A percentile compares a stretch with the other conserved stretches of the same genome.
These are phyloP conservation scores for Pandion haliaetus DNA, from an alignment of 2,113 vertebrate genomes.

Conservation along the genomic window DNA sequence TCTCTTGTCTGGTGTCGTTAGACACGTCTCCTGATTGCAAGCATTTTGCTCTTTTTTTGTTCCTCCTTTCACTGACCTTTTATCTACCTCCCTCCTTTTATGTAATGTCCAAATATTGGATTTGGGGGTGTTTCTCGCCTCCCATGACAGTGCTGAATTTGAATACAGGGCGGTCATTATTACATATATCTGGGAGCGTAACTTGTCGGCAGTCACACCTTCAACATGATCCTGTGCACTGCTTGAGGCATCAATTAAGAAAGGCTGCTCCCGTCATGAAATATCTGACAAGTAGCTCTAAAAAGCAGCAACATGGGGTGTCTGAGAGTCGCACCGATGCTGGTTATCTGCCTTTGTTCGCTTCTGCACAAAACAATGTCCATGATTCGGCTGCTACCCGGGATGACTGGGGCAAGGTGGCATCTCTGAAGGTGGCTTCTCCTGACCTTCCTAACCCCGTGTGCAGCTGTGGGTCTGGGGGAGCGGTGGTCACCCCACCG, in stretches of 20 bases:
- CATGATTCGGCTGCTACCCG: fast-evolving
- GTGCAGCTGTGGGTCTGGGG: not conserved
- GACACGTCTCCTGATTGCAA: not conserved
- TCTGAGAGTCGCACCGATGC: not conserved
- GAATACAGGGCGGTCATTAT: not conserved
- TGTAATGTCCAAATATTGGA: not conserved
- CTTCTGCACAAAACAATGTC: not conserved
- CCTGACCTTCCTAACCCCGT: not conserved
- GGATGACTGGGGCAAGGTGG: no score
- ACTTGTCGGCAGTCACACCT: fast-evolving
- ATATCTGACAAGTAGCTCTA: not conserved
- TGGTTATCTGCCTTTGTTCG: not conserved
- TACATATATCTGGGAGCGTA: not conserved
- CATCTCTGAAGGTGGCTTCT: not conserved
- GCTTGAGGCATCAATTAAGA: not conserved
- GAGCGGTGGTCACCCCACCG: not conserved
- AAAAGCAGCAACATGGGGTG: not conserved
- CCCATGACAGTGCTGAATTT: not conserved
- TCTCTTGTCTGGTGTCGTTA: fast-evolving
- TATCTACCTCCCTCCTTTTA: not conserved
- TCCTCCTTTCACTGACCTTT: not conserved
- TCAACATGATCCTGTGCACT: not conserved
- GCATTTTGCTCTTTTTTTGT: not conserved
- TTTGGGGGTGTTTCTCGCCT: not conserved
- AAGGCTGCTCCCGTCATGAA: not conserved